A percentile compares a stretch with the other conserved stretches of the same genome.
Evolutionary conservation across 2,113 vertebrate species (phyloP).

Genomic region (Eublepharis macularius): DNA sequence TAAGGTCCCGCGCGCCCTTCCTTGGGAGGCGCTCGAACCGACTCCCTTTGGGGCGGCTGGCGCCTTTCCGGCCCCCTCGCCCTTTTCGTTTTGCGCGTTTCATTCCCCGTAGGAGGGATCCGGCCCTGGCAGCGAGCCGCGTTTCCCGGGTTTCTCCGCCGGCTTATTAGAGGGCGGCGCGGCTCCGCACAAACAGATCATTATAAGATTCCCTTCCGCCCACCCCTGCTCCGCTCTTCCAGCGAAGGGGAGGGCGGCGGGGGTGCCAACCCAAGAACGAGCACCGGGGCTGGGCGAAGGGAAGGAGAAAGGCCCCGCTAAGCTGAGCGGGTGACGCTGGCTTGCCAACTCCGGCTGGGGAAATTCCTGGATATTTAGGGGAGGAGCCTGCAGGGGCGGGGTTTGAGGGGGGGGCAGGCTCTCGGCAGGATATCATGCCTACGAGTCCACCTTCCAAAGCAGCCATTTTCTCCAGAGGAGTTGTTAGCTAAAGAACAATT

Average conservation of each 20-base stretch:
- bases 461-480: too few species aligned
- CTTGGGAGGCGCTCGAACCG: too few species aligned
- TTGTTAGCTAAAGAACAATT: too few species aligned
- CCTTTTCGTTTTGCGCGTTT: not conserved
- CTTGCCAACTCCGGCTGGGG: too few species aligned
- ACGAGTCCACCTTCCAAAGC: too few species aligned
- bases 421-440: too few species aligned
- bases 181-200: conserved; percentile 42
- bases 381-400: too few species aligned
- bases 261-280: not conserved
- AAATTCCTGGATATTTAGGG: too few species aligned
- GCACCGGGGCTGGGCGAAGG: conserved; percentile 20
- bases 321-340: too few species aligned
- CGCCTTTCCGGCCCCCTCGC: not conserved
- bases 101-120: not conserved
- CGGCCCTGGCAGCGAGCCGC: conserved; percentile 22
- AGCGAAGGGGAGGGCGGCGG: not conserved
- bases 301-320: conserved; percentile 4
- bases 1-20: not conserved
- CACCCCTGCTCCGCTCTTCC: conserved; percentile 12
- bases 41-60: not conserved
- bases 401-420: too few species aligned
- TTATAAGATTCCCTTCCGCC: conserved; percentile 52
- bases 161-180: conserved; percentile 24
- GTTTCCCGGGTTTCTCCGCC: not conserved